Evolutionary conservation across 2,113 vertebrate species (phyloP).

Genomic region (Trochalopteron elliotii): DNA sequence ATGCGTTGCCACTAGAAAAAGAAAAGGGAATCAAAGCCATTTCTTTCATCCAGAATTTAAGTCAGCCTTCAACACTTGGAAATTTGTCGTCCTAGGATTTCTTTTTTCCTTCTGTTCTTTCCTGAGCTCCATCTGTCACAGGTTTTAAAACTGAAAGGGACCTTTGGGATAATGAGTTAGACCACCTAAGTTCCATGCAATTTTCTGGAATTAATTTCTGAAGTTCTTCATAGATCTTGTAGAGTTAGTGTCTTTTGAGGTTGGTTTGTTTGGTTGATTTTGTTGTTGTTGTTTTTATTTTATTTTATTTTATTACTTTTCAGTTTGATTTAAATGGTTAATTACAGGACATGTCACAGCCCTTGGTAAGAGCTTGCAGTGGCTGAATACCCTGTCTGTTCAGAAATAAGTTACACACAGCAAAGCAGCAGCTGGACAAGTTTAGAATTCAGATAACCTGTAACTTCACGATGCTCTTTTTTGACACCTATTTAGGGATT

Average conservation of each 20-base stretch:
- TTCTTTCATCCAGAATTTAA: constrained; percentile 9
- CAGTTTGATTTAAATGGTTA: neutral
- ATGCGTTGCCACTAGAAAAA: neutral
- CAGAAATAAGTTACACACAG: neutral
- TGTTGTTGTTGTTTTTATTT: neutral
- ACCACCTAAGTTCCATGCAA: neutral
- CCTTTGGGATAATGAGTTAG: neutral
- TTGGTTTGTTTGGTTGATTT: accelerated
- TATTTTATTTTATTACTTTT: neutral
- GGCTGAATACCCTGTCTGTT: neutral
- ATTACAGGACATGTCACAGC: neutral
- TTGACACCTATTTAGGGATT: neutral
- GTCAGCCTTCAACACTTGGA: neutral
- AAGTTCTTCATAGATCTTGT: neutral
- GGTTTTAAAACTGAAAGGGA: neutral
- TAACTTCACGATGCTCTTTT: neutral
- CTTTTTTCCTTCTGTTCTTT: neutral
- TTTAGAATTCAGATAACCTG: neutral
- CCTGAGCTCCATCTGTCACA: neutral
- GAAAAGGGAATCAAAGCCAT: neutral
- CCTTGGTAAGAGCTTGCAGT: neutral
- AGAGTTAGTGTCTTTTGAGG: neutral
- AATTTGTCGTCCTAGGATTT: neutral
- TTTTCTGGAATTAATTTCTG: neutral
- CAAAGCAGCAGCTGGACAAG: neutral